Conservation (phyloP, 2,888 invertebrate species). For the Drosophila longiperda region DNA sequence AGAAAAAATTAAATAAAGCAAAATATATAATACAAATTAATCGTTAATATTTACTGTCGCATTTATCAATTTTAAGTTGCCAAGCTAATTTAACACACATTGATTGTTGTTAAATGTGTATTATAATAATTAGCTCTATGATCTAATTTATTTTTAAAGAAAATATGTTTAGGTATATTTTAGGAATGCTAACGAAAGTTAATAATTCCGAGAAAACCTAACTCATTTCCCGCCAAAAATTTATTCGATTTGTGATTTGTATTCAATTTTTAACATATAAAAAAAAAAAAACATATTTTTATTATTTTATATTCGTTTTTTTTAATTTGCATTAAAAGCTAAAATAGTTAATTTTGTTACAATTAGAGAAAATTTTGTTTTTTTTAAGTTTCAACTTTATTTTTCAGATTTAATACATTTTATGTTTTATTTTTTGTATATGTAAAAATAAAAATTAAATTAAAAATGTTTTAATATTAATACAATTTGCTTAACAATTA, state of each 20-base stretch:
- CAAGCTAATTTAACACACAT: no score
- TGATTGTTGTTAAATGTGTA: no score
- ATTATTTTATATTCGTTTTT: background rate
- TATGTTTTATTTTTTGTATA: no score
- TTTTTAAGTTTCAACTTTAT: background rate
- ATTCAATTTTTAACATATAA: background rate
- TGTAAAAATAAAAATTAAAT: background rate
- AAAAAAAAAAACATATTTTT: background rate
- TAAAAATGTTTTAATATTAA: background rate
- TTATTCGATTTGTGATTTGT: background rate
- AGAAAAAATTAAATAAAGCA: rapidly evolving
- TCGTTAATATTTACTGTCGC: background rate
- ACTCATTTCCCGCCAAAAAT: background rate
- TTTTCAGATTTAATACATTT: background rate
- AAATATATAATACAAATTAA: background rate
- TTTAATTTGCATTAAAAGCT: background rate
- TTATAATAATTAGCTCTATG: background rate
- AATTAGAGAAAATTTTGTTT: background rate
- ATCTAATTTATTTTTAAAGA: background rate
- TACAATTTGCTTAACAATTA: background rate
- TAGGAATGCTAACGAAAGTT: background rate
- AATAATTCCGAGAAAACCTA: background rate
- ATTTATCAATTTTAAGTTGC: background rate
- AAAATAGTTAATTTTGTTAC: no score
- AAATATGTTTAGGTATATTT: background rate